A percentile compares a stretch with the other conserved stretches of the same genome.
These are phyloP conservation scores for Neodon shergylaensis DNA, from an alignment of 2,113 vertebrate genomes.

Conservation along the genomic window DNA sequence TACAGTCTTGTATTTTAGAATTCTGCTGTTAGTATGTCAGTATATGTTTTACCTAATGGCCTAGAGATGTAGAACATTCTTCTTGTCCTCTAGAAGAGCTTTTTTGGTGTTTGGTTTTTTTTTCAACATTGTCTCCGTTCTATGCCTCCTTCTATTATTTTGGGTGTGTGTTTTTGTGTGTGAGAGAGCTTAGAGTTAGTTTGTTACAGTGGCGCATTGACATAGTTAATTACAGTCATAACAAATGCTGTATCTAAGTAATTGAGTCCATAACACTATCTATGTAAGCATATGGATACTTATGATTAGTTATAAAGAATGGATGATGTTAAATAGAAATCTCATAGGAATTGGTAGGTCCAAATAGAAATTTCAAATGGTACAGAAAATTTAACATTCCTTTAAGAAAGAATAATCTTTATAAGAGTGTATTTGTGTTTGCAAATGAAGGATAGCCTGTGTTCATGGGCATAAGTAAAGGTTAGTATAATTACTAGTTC, in stretches of 20 bases:
- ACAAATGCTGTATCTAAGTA: neutral
- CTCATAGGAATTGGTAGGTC: neutral
- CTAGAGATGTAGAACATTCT: neutral
- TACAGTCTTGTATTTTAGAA: neutral
- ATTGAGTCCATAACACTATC: neutral
- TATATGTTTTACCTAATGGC: neutral
- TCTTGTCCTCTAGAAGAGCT: accelerated
- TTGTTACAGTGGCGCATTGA: too few species aligned
- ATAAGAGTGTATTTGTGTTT: too few species aligned
- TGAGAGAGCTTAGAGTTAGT: neutral
- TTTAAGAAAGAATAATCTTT: neutral
- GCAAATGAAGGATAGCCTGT: neutral
- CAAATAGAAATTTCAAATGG: neutral
- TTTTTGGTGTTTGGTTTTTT: too few species aligned
- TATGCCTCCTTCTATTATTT: neutral
- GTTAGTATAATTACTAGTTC: neutral
- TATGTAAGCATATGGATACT: neutral
- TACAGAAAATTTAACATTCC: neutral
- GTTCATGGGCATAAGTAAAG: neutral
- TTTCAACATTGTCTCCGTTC: neutral
- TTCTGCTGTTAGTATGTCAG: too few species aligned
- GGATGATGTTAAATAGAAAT: neutral
- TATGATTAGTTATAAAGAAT: neutral
- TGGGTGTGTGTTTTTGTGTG: neutral
- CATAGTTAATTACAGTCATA: neutral